Base-by-base conservation (phyloP, 2,888 invertebrate genomes). In the Heteromyza rotundicornis region DNA sequence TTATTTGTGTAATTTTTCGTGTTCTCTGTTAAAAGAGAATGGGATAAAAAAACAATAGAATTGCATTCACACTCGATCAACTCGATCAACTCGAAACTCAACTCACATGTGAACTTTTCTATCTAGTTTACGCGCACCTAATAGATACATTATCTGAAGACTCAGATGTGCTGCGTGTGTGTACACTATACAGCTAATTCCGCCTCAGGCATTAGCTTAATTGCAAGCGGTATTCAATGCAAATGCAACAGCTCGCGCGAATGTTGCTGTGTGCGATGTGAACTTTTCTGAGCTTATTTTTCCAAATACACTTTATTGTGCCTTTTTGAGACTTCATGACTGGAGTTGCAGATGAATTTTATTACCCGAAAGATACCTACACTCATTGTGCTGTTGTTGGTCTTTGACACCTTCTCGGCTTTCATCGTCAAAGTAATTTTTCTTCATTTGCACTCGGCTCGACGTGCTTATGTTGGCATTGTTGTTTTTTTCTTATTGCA, bases 11-110 rank as follows among this genome's bases (percentile, higher is more conserved):
- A 14, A n/a, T n/a, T 40, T n/a, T 40, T 40, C 16, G 40, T n/a
- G 14, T 40, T 40, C 3, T n/a, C 40, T n/a, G 10, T n/a, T 40
- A 3, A 27, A 10, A 10, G 7, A 27, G 27, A 27, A 7, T 10
- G 3, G 40, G 40, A 7, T 40, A 40, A 40, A 40, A 40, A 40
- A n/a, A 47, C 47, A 47, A 47, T 47, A 20, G 47, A 47, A 47
- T 47, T 47, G 47, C 47, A 47, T 20, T 47, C 47, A 47, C 47
- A 47, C 47, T 17, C 47, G n/a, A 47, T 20, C 2, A 3, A 47
- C 47, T 8, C 47, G n/a, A 7, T 40, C 40, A n/a, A 40, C 40
- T 40, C 5, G 10, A 14, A 7, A n/a, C 40, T 40, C 40, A 40
- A 40, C 8, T 3, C 47, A 47, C 47, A 20, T 20, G 47, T 20